Percentiles rank a stretch among this genome's conserved stretches.
Evolutionary conservation across 2,888 invertebrate genomes (phyloP).

Genomic region (Orthonevra nobilis): DNA sequence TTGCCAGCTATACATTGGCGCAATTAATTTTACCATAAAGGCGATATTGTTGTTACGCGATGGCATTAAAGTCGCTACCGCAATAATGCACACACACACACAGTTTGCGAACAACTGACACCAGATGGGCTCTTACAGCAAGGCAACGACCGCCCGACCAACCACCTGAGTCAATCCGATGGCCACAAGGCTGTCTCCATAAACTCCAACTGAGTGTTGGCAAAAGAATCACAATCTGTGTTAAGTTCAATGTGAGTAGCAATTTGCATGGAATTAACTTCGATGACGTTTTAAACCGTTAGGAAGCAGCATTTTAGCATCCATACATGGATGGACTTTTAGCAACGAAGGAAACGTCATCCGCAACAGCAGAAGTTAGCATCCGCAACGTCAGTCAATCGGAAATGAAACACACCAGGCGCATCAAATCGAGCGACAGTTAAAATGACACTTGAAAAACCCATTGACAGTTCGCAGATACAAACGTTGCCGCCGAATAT

Average conservation of each 20-base stretch:
- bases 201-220: not conserved
- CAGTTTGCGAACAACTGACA: conserved; percentile 17
- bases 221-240: conserved; percentile 41
- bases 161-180: not conserved
- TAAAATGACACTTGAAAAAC: conserved; percentile 1
- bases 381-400: conserved; percentile 22
- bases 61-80: conserved; percentile 53
- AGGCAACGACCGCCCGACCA: conserved; percentile 13
- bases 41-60: conserved; percentile 62
- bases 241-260: conserved; percentile 57
- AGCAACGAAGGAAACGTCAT: too few relatives aligned
- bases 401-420: conserved; percentile 4
- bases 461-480: conserved; percentile 4
- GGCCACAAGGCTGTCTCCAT: not conserved
- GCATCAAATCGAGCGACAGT: conserved; percentile 8
- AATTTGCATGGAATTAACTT: conserved; percentile 59
- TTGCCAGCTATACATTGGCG: conserved; percentile 54
- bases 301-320: conserved; percentile 31
- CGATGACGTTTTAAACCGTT: conserved; percentile 50
- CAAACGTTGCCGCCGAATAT: not conserved
- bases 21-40: conserved; percentile 60
- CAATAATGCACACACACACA: conserved; percentile 29
- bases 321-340: conserved; percentile 24
- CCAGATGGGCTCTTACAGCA: conserved; percentile 11
- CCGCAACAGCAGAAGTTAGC: not conserved